Conservation (phyloP, 2,113 vertebrate species). For the Hypocryptadius cinnamomeus region DNA sequence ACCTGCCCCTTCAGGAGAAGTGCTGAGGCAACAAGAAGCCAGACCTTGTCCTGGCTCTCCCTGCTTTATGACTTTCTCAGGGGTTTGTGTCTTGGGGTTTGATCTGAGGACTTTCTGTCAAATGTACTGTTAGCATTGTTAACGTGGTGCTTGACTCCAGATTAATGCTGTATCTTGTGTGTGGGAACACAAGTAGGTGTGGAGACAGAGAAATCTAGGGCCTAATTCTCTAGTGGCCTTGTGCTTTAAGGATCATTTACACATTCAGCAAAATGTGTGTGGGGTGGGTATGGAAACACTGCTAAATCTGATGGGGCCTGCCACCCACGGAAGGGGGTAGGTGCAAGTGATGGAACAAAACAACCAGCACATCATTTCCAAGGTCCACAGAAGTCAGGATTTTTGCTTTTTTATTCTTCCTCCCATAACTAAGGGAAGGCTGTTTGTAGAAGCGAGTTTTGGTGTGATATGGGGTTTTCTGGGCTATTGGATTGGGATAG, state of each 20-base stretch:
- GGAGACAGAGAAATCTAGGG: conserved; percentile 41
- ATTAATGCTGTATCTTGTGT: conserved; percentile 29
- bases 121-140: not conserved
- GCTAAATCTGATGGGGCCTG: conserved; percentile 42
- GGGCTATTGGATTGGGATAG: not conserved
- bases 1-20: not conserved
- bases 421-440: not conserved
- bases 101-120: not conserved
- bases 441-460: not conserved
- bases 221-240: conserved; percentile 46
- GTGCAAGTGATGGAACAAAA: conserved; percentile 21
- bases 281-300: conserved; percentile 31
- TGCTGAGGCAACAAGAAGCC: not conserved
- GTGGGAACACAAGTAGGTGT: conserved; percentile 52
- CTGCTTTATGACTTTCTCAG: not conserved
- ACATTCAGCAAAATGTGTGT: conserved; percentile 19
- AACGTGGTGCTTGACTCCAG: conserved; percentile 44
- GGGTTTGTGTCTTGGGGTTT: not conserved
- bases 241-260: conserved; percentile 44
- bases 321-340: not conserved
- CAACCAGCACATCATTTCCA: not conserved
- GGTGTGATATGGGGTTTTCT: not conserved
- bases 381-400: not conserved
- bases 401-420: not conserved
- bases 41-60: not conserved